A percentile compares a stretch with the other conserved stretches of the same genome.
These are phyloP conservation scores for Formica selysi DNA, from an alignment of 1,140 invertebrate genomes.

Conservation along the genomic window DNA sequence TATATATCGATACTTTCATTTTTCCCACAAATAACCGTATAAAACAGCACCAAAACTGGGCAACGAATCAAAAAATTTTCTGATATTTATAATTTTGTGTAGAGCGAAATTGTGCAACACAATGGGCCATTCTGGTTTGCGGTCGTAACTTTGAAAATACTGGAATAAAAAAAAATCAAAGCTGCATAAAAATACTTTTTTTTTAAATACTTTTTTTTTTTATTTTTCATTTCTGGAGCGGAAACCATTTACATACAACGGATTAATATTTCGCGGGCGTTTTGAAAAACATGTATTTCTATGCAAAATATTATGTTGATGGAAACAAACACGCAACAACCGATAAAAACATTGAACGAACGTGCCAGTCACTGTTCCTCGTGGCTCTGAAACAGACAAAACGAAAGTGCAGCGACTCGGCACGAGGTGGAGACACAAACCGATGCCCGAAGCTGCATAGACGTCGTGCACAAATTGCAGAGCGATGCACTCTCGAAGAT, in stretches of 20 bases:
- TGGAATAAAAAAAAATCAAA: conserved; percentile 7
- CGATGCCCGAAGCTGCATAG: neutral
- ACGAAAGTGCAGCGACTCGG: conserved; percentile 17
- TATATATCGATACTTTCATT: neutral
- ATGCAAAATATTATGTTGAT: neutral
- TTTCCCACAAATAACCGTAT: neutral
- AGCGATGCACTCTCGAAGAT: neutral
- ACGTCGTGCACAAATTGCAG: neutral
- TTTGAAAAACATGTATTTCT: conserved; percentile 19
- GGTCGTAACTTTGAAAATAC: conserved; percentile 17
- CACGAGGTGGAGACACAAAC: conserved; percentile 45
- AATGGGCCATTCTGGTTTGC: conserved; percentile 1
- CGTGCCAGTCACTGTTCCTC: neutral
- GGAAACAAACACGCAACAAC: neutral
- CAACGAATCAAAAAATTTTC: neutral
- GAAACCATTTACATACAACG: conserved; percentile 13
- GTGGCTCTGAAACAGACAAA: neutral
- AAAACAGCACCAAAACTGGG: neutral
- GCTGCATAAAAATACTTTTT: neutral
- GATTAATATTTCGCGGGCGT: neutral
- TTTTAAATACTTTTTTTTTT: neutral
- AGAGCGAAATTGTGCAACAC: neutral
- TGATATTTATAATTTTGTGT: conserved; percentile 44
- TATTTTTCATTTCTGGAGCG: conserved; percentile 1
- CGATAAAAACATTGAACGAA: conserved; percentile 19